Evolutionary conservation across 1,140 invertebrate species (phyloP).

Genomic region (Pogonognathellus flavescens): DNA sequence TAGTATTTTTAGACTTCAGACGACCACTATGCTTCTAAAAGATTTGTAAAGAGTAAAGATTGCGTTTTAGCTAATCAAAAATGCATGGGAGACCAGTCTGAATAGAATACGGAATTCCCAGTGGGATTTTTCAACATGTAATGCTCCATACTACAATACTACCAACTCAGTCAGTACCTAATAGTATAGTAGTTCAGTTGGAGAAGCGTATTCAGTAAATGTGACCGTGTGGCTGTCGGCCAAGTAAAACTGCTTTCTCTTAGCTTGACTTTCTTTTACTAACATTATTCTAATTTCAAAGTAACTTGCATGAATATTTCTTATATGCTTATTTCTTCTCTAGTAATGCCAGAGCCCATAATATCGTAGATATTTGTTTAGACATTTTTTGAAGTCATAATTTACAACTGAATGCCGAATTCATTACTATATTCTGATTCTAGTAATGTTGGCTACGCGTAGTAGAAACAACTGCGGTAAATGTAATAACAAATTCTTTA

Average conservation of each 20-base stretch:
- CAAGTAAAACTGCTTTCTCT: not conserved
- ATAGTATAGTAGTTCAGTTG: not conserved
- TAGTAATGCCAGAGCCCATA: not conserved
- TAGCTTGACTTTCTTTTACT: constrained; percentile 15
- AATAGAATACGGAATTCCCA: constrained; percentile 34
- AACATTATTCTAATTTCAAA: constrained; percentile 19
- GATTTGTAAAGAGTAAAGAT: constrained; percentile 35
- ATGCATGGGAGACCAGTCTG: constrained; percentile 38
- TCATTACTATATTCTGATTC: constrained; percentile 34
- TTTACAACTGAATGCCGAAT: constrained; percentile 44
- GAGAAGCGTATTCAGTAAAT: not conserved
- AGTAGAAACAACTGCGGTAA: not conserved
- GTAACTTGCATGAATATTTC: not conserved
- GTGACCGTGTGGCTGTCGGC: constrained; percentile 28
- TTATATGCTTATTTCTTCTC: not conserved
- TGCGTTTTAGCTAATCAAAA: constrained; percentile 38
- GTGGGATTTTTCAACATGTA: constrained; percentile 18
- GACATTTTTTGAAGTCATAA: constrained; percentile 37
- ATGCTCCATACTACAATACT: not conserved
- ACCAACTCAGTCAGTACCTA: not conserved
- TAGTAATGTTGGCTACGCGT: constrained; percentile 20
- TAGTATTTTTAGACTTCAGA: constrained; percentile 8
- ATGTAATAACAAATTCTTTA: constrained; percentile 15
- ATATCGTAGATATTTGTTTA: not conserved
- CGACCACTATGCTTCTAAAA: not conserved